phyloP scores from a whole-genome alignment of 2,797 vertebrate genomes.

The Oreonectes daqikongensis region DNA sequence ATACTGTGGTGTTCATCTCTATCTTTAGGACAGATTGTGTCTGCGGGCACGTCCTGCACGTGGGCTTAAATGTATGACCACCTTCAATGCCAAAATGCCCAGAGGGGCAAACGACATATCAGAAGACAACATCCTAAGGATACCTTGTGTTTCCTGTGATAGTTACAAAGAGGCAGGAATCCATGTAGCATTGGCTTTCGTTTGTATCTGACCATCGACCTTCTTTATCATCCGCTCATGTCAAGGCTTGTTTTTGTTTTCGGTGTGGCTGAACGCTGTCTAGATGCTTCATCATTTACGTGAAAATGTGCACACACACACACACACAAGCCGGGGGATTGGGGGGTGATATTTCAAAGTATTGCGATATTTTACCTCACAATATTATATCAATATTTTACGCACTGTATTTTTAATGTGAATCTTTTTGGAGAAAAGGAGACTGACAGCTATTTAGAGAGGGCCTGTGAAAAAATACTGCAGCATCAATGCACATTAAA shows the following conservation, averaged over 20 bases:
- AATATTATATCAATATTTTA: too few relatives aligned
- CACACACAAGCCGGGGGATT: not conserved
- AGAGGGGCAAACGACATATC: constrained; percentile 42
- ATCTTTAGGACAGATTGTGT: constrained; percentile 54
- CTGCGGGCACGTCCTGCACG: constrained; percentile 50
- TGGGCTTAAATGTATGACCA: constrained; percentile 59
- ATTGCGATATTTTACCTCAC: too few relatives aligned
- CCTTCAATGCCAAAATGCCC: constrained; percentile 47
- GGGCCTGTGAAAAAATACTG: not conserved
- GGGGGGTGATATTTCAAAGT: too few relatives aligned
- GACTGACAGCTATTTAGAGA: not conserved
- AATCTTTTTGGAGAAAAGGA: not conserved
- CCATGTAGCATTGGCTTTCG: constrained; percentile 42
- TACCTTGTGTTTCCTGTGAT: constrained; percentile 42
- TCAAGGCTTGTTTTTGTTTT: constrained; percentile 28
- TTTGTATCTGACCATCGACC: constrained; percentile 48
- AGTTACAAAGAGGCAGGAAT: constrained; percentile 45
- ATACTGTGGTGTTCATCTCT: constrained; percentile 50
- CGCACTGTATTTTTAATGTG: not conserved
- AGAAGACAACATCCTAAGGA: constrained; percentile 58
- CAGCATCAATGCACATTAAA: too few relatives aligned
- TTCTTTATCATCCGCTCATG: constrained; percentile 53
- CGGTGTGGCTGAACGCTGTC: constrained; percentile 36
- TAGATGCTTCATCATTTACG: constrained; percentile 39
- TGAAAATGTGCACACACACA: constrained; percentile 1